Evolutionary conservation across 2,797 vertebrate species (phyloP), one percentile per base, ranked within the genome.

Genomic region (Manis pentadactyla): DNA sequence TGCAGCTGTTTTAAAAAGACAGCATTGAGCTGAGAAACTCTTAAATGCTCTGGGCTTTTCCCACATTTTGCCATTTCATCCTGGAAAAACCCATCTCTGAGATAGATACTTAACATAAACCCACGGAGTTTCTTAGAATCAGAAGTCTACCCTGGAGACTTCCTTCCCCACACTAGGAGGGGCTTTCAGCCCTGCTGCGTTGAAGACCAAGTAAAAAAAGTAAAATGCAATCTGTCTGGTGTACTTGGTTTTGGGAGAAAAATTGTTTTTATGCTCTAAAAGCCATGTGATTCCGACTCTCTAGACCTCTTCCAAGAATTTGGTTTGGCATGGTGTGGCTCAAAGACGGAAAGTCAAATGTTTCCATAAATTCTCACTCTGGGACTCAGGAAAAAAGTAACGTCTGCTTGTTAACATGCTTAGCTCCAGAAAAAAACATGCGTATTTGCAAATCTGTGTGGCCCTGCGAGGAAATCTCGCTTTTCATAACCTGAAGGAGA

Each of bases 321-420:
- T 51, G 83, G 18, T 86, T 88, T 96, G 95, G 66, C 90, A 63
- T 93, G 61, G 90, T 86, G 88, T 78, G 88, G 39, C 78, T 79
- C 27, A 93, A 25, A 94, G 79, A 91, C 49, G 66, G 66, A 93
- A 92, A 92, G 61, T 95, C 92, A 78, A 19, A 81, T 96, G 39
- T 94, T 94, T 95, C 75, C 74, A 59, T 96, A 93, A 82, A 94
- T 94, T 95, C 94, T 78, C 78, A 68, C 82, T 84, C 71, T 71
- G 81, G 75, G 71, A 95, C 17, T 89, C 21, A 78, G 78, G 1
- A 14, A 46, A 29, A 31, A 13, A n/a, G 71, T 23, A 21, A 4
- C 1, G 4, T 69, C 37, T 34, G 10, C 14, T 89, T 79, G 63
- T 77, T 73, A 63, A 66, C 21, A 10, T 1, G 31, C 23, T 83